Percentiles rank a stretch among this genome's conserved stretches.
phyloP scores from a whole-genome alignment of 2,888 invertebrate species.

The Sesia apiformis region DNA sequence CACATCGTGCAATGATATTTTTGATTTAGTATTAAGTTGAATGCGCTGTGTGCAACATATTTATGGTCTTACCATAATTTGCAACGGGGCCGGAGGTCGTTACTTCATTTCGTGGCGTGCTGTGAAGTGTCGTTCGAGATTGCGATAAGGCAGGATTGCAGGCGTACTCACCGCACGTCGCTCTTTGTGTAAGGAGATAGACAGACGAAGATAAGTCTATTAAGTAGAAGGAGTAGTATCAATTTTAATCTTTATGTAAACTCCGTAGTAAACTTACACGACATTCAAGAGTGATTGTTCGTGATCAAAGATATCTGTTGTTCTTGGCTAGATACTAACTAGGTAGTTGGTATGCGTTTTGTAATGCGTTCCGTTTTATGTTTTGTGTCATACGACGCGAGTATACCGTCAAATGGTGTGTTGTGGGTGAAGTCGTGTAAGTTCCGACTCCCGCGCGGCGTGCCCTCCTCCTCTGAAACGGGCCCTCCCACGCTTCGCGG shows the following conservation, averaged over 20 bases:
- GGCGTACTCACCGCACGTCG: conserved; percentile 1
- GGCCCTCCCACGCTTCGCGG: conserved; percentile 4
- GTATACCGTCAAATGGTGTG: too few species aligned
- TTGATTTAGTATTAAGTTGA: too few species aligned
- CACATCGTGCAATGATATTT: too few species aligned
- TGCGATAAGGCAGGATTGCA: conserved; percentile 33
- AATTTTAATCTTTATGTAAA: background rate
- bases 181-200: background rate
- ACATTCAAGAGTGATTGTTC: too few species aligned
- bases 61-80: background rate
- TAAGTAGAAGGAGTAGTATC: background rate
- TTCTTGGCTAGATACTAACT: too few species aligned
- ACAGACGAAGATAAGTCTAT: background rate
- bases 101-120: background rate
- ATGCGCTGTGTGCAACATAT: background rate
- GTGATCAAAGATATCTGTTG: too few species aligned
- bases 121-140: conserved; percentile 9
- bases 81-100: background rate
- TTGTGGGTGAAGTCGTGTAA: too few species aligned
- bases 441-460: background rate
- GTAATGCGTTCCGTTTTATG: too few species aligned
- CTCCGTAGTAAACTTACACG: background rate
- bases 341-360: too few species aligned
- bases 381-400: too few species aligned
- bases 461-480: background rate